phyloP scores from a whole-genome alignment of 37 sponge, comb jelly and placozoan species.

The Hormiphora californensis region DNA sequence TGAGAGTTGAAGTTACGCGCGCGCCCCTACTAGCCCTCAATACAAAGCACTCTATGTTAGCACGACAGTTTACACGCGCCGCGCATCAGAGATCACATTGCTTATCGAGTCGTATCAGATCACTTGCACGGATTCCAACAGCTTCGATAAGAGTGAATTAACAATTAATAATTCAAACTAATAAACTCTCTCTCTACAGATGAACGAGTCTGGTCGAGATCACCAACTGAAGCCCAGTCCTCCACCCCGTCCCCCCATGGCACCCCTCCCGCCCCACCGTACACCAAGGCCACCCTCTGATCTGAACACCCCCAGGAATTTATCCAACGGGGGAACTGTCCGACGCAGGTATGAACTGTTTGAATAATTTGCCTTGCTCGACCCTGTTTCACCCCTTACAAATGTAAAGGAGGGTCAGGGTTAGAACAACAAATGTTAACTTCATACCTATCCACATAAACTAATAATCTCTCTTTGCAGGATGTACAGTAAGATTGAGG shows the following conservation, averaged over 20 bases:
- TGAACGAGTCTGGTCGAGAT: too few species aligned
- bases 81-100: too few species aligned
- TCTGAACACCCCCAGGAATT: not conserved
- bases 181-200: too few species aligned
- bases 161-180: too few species aligned
- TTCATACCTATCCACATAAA: not conserved
- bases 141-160: too few species aligned
- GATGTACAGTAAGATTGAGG: constrained; percentile 50
- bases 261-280: constrained; percentile 22
- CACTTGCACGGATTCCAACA: too few species aligned
- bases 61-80: too few species aligned
- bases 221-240: constrained; percentile 27
- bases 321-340: not conserved
- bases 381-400: too few species aligned
- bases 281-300: constrained; percentile 15
- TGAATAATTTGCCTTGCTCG: not conserved
- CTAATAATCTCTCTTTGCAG: not conserved
- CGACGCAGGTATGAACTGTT: constrained; percentile 12
- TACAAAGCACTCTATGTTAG: too few species aligned
- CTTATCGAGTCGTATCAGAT: too few species aligned
- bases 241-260: constrained; percentile 28
- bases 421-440: not conserved
- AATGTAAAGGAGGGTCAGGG: not conserved
- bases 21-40: too few species aligned
- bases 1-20: too few species aligned